phyloP scores from a whole-genome alignment of 2,888 invertebrate genomes.

The Dasysyrphus albostriatus region DNA sequence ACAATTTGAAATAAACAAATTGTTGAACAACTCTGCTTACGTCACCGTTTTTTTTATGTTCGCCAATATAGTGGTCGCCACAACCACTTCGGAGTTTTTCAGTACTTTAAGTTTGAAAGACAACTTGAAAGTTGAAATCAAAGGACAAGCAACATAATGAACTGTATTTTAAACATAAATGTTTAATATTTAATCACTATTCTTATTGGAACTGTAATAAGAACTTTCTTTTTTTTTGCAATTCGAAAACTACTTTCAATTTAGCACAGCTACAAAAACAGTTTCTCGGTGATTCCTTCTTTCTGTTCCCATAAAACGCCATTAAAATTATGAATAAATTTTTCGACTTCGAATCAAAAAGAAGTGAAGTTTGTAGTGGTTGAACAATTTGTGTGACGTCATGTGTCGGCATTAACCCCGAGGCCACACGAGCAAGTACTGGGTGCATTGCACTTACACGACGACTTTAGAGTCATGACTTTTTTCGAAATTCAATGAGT shows the following conservation, averaged over 20 bases:
- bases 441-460: too few relatives aligned
- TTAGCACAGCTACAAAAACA: too few relatives aligned
- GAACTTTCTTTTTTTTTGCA: neutral
- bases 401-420: too few relatives aligned
- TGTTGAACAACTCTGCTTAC: constrained; percentile 46
- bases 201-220: neutral
- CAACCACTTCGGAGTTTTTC: constrained; percentile 45
- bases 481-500: too few relatives aligned
- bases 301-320: too few relatives aligned
- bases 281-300: too few relatives aligned
- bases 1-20: constrained; percentile 24
- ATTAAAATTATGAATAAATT: too few relatives aligned
- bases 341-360: too few relatives aligned
- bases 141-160: neutral
- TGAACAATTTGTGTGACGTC: too few relatives aligned
- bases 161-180: neutral
- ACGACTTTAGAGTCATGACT: too few relatives aligned
- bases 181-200: neutral
- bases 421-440: too few relatives aligned
- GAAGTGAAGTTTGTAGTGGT: too few relatives aligned
- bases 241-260: neutral
- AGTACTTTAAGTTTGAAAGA: neutral
- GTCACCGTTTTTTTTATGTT: constrained; percentile 56
- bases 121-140: neutral
- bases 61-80: constrained; percentile 1